Evolutionary conservation across 2,797 vertebrate species (phyloP).

Genomic region (Pipistrellus pygmaeus): DNA sequence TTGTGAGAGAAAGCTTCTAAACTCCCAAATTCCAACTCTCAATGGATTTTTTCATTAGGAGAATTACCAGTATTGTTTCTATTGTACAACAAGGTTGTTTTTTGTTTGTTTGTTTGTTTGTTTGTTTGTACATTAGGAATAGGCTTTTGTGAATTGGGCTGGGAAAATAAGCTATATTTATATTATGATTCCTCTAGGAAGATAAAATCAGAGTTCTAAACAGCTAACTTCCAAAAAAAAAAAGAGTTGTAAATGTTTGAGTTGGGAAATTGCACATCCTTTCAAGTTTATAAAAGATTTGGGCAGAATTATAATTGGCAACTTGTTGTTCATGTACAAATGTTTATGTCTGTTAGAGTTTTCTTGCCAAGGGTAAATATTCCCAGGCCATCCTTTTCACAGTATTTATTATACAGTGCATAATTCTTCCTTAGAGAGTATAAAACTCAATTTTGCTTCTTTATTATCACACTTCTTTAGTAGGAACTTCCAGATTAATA

Average conservation of each 20-base stretch:
- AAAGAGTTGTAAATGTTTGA: not conserved
- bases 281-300: slow-evolving; percentile 13
- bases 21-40: not conserved
- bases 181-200: not conserved
- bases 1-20: not conserved
- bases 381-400: not conserved
- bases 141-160: not conserved
- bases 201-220: not conserved
- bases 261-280: not conserved
- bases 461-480: not conserved
- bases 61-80: not conserved
- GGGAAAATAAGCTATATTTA: not conserved
- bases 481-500: slow-evolving; percentile 17
- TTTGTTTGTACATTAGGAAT: not conserved
- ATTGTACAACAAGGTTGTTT: not conserved
- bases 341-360: not conserved
- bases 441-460: not conserved
- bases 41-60: not conserved
- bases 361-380: not conserved
- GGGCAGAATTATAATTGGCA: slow-evolving; percentile 27
- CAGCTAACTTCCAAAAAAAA: not conserved
- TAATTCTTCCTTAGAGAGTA: not conserved
- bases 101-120: too few species aligned
- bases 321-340: not conserved
- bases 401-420: not conserved